Base-by-base conservation (phyloP, 2,797 vertebrate species). In the Psittacula derbiana region DNA sequence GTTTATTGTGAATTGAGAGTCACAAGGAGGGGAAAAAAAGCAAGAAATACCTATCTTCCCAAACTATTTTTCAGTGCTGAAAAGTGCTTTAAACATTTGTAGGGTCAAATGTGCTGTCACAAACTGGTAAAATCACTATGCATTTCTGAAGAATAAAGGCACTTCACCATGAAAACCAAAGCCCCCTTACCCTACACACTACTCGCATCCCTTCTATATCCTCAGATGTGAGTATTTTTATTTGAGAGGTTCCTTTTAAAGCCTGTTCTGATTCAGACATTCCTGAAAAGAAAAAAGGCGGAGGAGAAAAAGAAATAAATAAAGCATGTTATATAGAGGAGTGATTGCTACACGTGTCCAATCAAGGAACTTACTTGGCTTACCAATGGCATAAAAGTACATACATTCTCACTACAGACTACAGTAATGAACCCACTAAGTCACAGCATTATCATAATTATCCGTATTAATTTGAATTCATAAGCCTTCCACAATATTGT, bases 191-290 rank as follows among this genome's bases (percentile, higher is more conserved):
- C 98, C 98, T 99, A 98, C 98, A 99, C 58, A 99, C 99, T 58
- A 99, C 97, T 95, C 98, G 98, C 99, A 99, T 99, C 91, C 98
- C 98, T 96, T 99, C 99, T 70, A 99, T 99, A 97, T 99, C 99
- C 86, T 99, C 99, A 38, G 98, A 96, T 66, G 98, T 98, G 55
- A 99, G 98, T 93, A 99, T 98, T 98, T 99, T 99, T 98, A 99
- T 99, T 98, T 99, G 99, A 76, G 99, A 99, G 11, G 99, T 99
- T 90, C 99, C 99, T 98, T 99, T 99, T 95, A 99, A 98, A 92
- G 99, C 98, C 97, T 99, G 99, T 96, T 99, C 99, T 5, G 99
- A 99, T 98, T 99, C 99, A 78, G 99, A 99, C 98, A 99, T 99
- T 95, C 99, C 99, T 99, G 79, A 58, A 93, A 91, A 94, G 72